Conservation (phyloP, 2,888 invertebrate species). For the Nudaria mundana region DNA sequence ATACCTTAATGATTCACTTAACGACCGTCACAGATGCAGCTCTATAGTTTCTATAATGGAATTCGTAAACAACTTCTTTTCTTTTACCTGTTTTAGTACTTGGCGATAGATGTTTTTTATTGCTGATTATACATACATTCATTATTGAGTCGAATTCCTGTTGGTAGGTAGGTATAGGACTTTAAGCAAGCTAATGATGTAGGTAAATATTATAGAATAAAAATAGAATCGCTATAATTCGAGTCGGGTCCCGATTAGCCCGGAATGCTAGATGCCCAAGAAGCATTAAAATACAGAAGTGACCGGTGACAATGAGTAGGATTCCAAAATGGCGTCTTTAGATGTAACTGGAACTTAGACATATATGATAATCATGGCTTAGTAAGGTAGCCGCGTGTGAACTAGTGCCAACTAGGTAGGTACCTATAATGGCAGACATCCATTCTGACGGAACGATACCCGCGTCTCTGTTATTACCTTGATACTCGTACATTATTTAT, state of each 20-base stretch:
- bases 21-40: conserved; percentile 37
- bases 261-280: too few relatives aligned
- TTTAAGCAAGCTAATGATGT: too few relatives aligned
- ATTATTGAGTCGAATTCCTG: background rate
- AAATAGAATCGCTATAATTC: too few relatives aligned
- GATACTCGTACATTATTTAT: conserved; percentile 41
- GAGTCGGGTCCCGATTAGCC: too few relatives aligned
- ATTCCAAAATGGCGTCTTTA: too few relatives aligned
- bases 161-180: too few relatives aligned
- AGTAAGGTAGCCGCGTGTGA: conserved; percentile 48
- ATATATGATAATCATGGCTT: conserved; percentile 36
- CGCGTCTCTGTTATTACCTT: conserved; percentile 51
- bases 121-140: background rate
- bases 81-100: conserved; percentile 21
- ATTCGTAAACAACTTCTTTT: conserved; percentile 30
- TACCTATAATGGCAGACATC: conserved; percentile 48
- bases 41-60: conserved; percentile 35
- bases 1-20: conserved; percentile 40
- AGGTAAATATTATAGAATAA: too few relatives aligned
- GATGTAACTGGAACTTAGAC: too few relatives aligned
- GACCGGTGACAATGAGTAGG: too few relatives aligned
- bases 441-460: conserved; percentile 67
- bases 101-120: conserved; percentile 4
- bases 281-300: too few relatives aligned
- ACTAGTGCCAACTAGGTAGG: conserved; percentile 24